Conservation (phyloP, 2,797 vertebrate genomes). For the Otolemur crassicaudatus region DNA sequence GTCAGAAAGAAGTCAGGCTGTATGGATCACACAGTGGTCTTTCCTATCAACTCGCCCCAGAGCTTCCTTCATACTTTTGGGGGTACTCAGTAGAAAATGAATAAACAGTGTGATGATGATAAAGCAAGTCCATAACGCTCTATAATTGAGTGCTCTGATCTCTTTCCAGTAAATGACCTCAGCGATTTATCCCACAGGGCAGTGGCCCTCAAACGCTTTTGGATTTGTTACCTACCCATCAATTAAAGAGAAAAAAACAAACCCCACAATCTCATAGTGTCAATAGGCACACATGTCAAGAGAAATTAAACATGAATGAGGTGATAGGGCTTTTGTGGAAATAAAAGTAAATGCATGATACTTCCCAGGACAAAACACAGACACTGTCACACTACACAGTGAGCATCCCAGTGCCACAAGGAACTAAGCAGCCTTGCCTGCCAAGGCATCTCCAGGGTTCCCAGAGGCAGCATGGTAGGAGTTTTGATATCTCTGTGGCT, state of each 20-base stretch:
- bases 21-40: not conserved
- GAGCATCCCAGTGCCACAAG: not conserved
- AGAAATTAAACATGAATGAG: not conserved
- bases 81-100: conserved; percentile 45
- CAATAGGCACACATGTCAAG: not conserved
- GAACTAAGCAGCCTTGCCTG: not conserved
- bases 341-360: not conserved
- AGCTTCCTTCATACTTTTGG: not conserved
- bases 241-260: conserved; percentile 32
- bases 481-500: not conserved
- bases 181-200: not conserved
- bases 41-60: not conserved
- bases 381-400: not conserved
- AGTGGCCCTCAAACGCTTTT: conserved; percentile 34
- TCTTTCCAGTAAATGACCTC: conserved; percentile 40
- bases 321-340: not conserved
- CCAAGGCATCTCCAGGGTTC: fast-evolving
- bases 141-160: conserved; percentile 46
- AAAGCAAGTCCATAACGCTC: conserved; percentile 20
- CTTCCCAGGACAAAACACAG: not conserved
- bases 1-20: not conserved
- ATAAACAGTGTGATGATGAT: not conserved
- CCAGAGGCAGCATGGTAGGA: not conserved
- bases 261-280: not conserved
- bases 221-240: conserved; percentile 17